Conservation (phyloP, 2,113 vertebrate genomes). For the Protobothrops flavoviridis region DNA sequence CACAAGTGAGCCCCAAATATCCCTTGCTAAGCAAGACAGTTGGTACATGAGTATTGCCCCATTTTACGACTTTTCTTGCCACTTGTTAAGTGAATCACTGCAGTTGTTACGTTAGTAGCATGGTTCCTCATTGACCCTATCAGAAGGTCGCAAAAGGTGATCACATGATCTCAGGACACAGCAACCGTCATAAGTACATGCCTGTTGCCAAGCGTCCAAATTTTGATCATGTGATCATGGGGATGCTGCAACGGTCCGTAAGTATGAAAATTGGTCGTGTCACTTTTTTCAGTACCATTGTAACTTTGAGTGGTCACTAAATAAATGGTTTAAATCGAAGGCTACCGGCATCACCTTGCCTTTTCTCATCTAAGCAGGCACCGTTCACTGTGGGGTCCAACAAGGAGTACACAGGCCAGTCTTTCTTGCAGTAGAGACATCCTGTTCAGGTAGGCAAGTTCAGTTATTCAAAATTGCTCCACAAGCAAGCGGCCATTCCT, state of each 20-base stretch:
- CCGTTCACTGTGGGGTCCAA: not conserved
- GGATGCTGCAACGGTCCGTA: not conserved
- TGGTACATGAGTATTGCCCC: not conserved
- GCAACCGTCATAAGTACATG: not conserved
- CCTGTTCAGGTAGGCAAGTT: not conserved
- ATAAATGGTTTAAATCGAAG: not conserved
- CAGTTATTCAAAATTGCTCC: not conserved
- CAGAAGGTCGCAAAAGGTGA: not conserved
- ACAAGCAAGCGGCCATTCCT: not conserved
- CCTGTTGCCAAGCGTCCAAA: not conserved
- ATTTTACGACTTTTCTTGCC: not conserved
- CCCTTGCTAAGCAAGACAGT: not conserved
- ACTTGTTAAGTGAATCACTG: not conserved
- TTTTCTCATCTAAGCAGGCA: not conserved
- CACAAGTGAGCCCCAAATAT: not conserved
- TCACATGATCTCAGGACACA: not conserved
- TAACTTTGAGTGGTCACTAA: not conserved
- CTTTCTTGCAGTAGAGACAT: not conserved
- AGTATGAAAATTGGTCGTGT: not conserved
- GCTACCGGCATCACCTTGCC: not conserved
- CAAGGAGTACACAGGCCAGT: not conserved
- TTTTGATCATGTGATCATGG: not conserved
- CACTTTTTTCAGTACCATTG: not conserved
- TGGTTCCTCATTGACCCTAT: not conserved
- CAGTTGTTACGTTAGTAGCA: not conserved